These are phyloP conservation scores for Achlya flavicornis DNA, from an alignment of 2,888 invertebrate genomes.

Conservation along the genomic window DNA sequence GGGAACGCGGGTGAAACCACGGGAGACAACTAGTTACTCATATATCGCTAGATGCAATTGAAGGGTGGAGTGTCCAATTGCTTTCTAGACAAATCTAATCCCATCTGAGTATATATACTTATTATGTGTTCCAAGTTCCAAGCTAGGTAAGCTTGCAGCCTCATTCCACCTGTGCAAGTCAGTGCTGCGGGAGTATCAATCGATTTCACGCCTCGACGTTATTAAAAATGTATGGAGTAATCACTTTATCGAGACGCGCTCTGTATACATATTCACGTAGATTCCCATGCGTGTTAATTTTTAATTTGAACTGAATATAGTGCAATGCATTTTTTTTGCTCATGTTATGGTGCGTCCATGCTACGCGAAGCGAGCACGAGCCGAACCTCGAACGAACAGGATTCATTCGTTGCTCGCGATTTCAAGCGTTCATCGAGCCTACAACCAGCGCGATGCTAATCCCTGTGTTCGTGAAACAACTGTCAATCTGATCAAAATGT, in stretches of 20 bases:
- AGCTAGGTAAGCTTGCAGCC: not conserved
- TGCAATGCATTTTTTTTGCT: too few relatives aligned
- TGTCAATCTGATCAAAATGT: too few relatives aligned
- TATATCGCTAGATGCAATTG: not conserved
- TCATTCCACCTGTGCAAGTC: slow-evolving; percentile 22
- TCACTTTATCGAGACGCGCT: slow-evolving; percentile 25
- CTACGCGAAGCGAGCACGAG: too few relatives aligned
- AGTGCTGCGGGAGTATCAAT: slow-evolving; percentile 25
- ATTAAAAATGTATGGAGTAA: slow-evolving; percentile 33
- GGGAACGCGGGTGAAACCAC: too few relatives aligned
- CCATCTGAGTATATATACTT: not conserved
- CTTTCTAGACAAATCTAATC: not conserved
- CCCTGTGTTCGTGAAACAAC: too few relatives aligned
- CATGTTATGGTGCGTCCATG: too few relatives aligned
- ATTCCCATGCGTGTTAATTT: not conserved
- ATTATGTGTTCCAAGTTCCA: not conserved
- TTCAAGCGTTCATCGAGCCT: too few relatives aligned
- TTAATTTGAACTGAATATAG: too few relatives aligned
- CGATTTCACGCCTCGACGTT: slow-evolving; percentile 35
- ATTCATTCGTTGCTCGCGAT: too few relatives aligned
- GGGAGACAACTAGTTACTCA: too few relatives aligned
- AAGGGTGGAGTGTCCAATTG: not conserved
- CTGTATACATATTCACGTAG: not conserved
- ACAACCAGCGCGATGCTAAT: too few relatives aligned
- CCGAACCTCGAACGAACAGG: too few relatives aligned